Base-by-base conservation (phyloP, 2,113 vertebrate genomes). In the Eulacestoma nigropectus region DNA sequence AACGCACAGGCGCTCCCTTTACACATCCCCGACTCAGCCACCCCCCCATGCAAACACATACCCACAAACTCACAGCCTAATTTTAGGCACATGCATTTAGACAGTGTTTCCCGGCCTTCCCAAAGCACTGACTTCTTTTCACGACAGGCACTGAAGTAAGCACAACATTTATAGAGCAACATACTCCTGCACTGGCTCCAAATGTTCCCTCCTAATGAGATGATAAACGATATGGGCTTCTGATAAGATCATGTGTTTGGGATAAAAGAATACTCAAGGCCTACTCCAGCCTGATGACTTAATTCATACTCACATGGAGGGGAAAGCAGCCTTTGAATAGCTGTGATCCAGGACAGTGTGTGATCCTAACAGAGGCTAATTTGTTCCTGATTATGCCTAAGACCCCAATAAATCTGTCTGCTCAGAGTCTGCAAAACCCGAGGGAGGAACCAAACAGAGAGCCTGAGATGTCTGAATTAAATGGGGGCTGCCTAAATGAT, bases 351-450 rank as follows among this genome's bases (percentile, higher is more conserved):
- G 84, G 90, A 89, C 95, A 95, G 74, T 49, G 80, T 79, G 81
- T 69, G 92, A 96, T 95, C 96, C 69, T 88, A 78, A 94, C 65
- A 84, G 96, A 97, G 91, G 95, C 74, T 97, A 96, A 97, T 97
- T 97, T 98, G 97, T 97, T 97, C 89, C 94, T 97, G 94, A 97
- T 97, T 97, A 94, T 83, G 87, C 84, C 92, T 93, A 97, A 97
- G 95, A 97, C 92, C 82, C 95, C 89, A 92, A 93, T 96, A 97
- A 97, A 97, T 97, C 93, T 97, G 92, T 95, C 95, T 97, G 82
- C 89, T 96, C 39, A 10, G 76, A 96, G 87, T 56, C 92, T 95
- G 93, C 55, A 93, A 94, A 96, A 90, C 88, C 94, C 46, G 64
- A 93, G 93, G 95, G 96, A 97, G 95, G 96, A 96, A 91, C 93